Conservation (phyloP, 2,888 invertebrate genomes). For the Entomobrya multifasciata region DNA sequence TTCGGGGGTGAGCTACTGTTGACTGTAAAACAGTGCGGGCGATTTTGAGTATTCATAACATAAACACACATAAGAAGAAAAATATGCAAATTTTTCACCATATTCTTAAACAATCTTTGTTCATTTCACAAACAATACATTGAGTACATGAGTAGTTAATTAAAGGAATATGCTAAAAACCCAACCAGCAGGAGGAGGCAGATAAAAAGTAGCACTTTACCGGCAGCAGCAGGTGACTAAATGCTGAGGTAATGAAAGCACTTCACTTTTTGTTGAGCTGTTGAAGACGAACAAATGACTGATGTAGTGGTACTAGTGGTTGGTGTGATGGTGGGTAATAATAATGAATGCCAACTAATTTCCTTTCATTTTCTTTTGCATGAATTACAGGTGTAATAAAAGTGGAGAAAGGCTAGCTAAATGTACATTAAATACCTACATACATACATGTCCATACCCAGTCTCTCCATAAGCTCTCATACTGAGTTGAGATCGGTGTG, state of each 20-base stretch:
- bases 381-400: constrained; percentile 66
- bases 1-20: too few species aligned
- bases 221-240: constrained; percentile 31
- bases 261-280: constrained; percentile 4
- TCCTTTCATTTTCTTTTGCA: constrained; percentile 50
- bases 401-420: constrained; percentile 26
- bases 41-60: too few species aligned
- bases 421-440: too few species aligned
- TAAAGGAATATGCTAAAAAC: not conserved
- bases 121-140: too few species aligned
- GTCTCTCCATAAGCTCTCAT: too few species aligned
- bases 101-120: not conserved
- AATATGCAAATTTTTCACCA: constrained; percentile 10
- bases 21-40: too few species aligned
- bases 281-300: not conserved
- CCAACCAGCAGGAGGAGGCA: not conserved
- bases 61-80: too few species aligned
- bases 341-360: constrained; percentile 52
- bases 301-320: constrained; percentile 27
- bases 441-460: too few species aligned
- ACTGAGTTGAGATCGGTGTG: too few species aligned
- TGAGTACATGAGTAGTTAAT: constrained; percentile 32
- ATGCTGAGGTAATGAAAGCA: constrained; percentile 34
- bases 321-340: constrained; percentile 47
- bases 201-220: not conserved